Conservation (phyloP, 2,888 invertebrate genomes). For the Eumacrocentrus americanus region DNA sequence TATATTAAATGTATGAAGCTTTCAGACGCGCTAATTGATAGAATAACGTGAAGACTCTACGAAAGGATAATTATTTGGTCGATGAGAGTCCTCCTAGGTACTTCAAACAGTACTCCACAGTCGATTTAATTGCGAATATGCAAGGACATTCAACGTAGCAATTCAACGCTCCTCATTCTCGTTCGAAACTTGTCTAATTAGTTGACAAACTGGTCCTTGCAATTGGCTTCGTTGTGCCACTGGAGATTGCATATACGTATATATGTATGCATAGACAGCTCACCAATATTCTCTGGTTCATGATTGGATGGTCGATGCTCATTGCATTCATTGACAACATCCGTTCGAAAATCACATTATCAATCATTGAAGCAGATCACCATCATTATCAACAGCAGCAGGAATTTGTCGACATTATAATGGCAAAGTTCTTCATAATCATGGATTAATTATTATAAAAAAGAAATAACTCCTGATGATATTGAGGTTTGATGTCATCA, state of each 20-base stretch:
- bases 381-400: background rate
- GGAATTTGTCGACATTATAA: background rate
- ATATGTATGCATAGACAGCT: too few relatives aligned
- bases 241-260: background rate
- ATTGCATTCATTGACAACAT: background rate
- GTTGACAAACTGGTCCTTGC: constrained; percentile 12
- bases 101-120: constrained; percentile 1
- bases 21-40: background rate
- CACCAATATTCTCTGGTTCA: constrained; percentile 4
- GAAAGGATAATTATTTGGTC: background rate
- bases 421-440: too few relatives aligned
- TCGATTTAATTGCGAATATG: constrained; percentile 18
- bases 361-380: background rate
- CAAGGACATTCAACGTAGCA: constrained; percentile 7
- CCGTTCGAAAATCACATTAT: background rate
- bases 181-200: constrained; percentile 17
- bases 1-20: background rate
- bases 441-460: too few relatives aligned
- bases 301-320: constrained; percentile 10
- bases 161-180: constrained; percentile 5
- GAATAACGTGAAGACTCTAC: background rate
- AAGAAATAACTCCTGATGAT: too few relatives aligned
- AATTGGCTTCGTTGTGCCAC: constrained; percentile 2
- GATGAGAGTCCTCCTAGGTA: background rate
- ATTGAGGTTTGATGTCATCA: too few relatives aligned